A percentile compares a stretch with the other conserved stretches of the same genome.
phyloP scores from a whole-genome alignment of 2,888 invertebrate genomes.

The Erpobdella octoculata region DNA sequence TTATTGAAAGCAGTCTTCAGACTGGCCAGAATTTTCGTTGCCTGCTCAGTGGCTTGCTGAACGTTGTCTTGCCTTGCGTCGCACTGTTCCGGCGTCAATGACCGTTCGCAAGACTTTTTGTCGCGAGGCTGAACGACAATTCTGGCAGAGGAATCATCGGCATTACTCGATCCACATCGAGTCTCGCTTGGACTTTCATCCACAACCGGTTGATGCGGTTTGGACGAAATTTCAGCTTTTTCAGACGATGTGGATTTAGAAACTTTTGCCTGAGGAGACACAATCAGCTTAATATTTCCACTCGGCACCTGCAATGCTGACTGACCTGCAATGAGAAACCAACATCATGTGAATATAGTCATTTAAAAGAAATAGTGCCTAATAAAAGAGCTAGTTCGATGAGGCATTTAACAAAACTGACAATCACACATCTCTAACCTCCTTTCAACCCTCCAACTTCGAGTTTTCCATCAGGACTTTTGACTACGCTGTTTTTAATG shows the following conservation, averaged over 20 bases:
- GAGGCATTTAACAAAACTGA: not conserved
- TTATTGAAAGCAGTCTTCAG: not conserved
- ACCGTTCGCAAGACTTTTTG: too few relatives aligned
- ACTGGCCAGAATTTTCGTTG: not conserved
- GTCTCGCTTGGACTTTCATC: too few relatives aligned
- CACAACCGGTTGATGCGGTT: too few relatives aligned
- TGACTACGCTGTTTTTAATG: conserved; percentile 68
- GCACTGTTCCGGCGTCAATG: too few relatives aligned
- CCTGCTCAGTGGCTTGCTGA: not conserved
- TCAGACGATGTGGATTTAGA: too few relatives aligned
- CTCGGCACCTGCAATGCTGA: conserved; percentile 14
- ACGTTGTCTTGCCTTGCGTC: too few relatives aligned
- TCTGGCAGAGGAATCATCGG: not conserved
- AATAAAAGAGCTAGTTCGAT: not conserved
- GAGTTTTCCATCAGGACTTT: conserved; percentile 80
- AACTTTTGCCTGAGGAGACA: too few relatives aligned
- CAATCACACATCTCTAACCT: conserved; percentile 54
- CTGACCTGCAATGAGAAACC: too few relatives aligned
- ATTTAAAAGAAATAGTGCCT: not conserved
- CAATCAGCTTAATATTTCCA: conserved; percentile 21
- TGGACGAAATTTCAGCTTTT: too few relatives aligned
- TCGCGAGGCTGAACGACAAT: not conserved
- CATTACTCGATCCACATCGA: not conserved
- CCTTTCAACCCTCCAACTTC: conserved; percentile 82
- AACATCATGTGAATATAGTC: not conserved